Base-by-base conservation (phyloP, 1,140 invertebrate species). In the Drosophila neocordata region DNA sequence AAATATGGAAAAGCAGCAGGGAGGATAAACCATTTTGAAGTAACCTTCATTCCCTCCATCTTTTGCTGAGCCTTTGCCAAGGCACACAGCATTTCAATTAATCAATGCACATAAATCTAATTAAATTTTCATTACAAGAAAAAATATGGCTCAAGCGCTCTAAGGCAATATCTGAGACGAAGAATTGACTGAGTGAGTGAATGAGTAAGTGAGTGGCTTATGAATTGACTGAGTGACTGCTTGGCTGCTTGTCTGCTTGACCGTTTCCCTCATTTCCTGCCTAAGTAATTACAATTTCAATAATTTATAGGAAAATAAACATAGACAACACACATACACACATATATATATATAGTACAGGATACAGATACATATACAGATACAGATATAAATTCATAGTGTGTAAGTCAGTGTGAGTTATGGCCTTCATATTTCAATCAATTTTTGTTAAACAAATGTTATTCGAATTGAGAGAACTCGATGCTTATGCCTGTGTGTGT, bases 251-350 rank as follows among this genome's bases (percentile, higher is more conserved):
- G 74, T 27, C 52, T 65, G 65, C 67, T 65, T 56, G 24, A 56
- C 27, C 71, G 69, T 63, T 77, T 70, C 61, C 76, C 68, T 27
- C 70, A 77, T 71, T 77, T 68, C 62, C 55, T 85, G 74, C 82
- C 74, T 87, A 87, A 82, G 82, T 87, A 82, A 82, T 78, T 87
- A 87, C 64, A 82, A 87, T 87, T 75, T 87, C 82, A 82, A 82
- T 82, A 85, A 87, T 85, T 84, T 85, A 84, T 85, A 56, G 81
- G 65, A 80, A 70, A 84, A 73, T 77, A 84, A 85, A 84, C 81
- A 79, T 48, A 22, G 59, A 61, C 57, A 53, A 79, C 67, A 51
- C 15, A 48, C 15, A 73, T 6, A 31, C 27, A 31, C 27, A 77
- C 67, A 51, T 15, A 31, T 6, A 31, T 3, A 3, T 6, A 4